A percentile compares a stretch with the other conserved stretches of the same genome.
Conservation (phyloP, 1,140 invertebrate genomes). For the Drosophila pandora region DNA sequence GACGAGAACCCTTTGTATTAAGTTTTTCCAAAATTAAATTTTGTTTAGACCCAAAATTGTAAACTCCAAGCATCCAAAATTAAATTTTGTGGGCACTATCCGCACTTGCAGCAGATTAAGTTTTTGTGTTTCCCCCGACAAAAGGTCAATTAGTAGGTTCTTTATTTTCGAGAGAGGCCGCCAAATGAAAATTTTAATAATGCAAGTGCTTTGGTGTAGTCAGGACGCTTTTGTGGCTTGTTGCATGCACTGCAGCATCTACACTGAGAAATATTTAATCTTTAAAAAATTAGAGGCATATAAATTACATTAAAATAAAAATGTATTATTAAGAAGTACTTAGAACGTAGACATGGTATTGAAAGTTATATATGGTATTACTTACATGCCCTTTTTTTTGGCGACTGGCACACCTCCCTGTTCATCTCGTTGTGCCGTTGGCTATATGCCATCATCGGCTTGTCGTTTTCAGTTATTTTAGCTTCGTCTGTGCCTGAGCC, state of each 20-base stretch:
- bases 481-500: conserved; percentile 49
- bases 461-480: conserved; percentile 78
- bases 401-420: conserved; percentile 21
- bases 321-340: neutral
- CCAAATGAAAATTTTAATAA: conserved; percentile 78
- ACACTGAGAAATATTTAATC: conserved; percentile 5
- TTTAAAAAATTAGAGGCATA: neutral
- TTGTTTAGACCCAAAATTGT: neutral
- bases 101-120: conserved; percentile 3
- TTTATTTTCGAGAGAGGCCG: conserved; percentile 36
- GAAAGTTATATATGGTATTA: neutral
- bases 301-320: too few relatives aligned
- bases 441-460: conserved; percentile 61
- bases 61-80: conserved; percentile 4
- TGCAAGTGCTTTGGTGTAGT: conserved; percentile 58
- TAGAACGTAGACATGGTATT: neutral
- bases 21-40: neutral
- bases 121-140: conserved; percentile 1
- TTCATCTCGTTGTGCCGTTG: conserved; percentile 12
- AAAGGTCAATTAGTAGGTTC: conserved; percentile 59
- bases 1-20: too few relatives aligned
- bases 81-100: conserved; percentile 2
- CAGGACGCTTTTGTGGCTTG: conserved; percentile 42
- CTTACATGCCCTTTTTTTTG: conserved; percentile 3
- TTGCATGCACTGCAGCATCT: conserved; percentile 55